A percentile compares a stretch with the other conserved stretches of the same genome.
These are phyloP conservation scores for Meiosimyza platycephala DNA, from an alignment of 2,888 invertebrate genomes.

Conservation along the genomic window DNA sequence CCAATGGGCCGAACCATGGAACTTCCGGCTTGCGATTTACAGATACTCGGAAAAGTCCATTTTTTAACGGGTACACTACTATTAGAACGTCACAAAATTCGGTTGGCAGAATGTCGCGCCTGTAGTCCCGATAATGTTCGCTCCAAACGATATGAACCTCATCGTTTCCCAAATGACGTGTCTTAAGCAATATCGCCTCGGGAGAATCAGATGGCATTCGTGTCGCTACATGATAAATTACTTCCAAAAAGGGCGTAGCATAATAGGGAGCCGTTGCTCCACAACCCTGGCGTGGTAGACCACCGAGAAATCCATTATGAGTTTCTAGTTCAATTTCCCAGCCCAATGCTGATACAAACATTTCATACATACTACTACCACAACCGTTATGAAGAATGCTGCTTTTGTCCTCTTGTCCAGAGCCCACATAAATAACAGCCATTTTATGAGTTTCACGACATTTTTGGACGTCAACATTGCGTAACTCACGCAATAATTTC, in stretches of 20 bases:
- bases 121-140: slow-evolving; percentile 94
- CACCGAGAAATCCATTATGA: slow-evolving; percentile 96
- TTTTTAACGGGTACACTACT: slow-evolving; percentile 92
- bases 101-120: slow-evolving; percentile 96
- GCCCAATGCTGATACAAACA: slow-evolving; percentile 76
- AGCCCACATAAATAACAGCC: slow-evolving; percentile 97
- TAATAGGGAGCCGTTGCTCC: slow-evolving; percentile 95
- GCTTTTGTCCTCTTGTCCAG: slow-evolving; percentile 96
- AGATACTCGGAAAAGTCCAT: slow-evolving; percentile 87
- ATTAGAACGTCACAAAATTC: slow-evolving; percentile 99
- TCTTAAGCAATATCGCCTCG: slow-evolving; percentile 90
- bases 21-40: slow-evolving; percentile 89
- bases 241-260: slow-evolving; percentile 92
- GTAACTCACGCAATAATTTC: slow-evolving; percentile 86
- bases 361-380: slow-evolving; percentile 94
- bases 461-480: slow-evolving; percentile 91
- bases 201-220: slow-evolving; percentile 93
- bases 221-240: slow-evolving; percentile 96
- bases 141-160: slow-evolving; percentile 99
- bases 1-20: slow-evolving; percentile 95
- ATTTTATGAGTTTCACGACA: slow-evolving; percentile 96
- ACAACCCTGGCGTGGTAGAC: slow-evolving; percentile 88
- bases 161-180: slow-evolving; percentile 96
- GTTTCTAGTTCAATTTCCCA: slow-evolving; percentile 89
- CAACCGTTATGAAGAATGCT: slow-evolving; percentile 88